Conservation (phyloP, 2,888 invertebrate species). For the Platynereis dumerilii region DNA sequence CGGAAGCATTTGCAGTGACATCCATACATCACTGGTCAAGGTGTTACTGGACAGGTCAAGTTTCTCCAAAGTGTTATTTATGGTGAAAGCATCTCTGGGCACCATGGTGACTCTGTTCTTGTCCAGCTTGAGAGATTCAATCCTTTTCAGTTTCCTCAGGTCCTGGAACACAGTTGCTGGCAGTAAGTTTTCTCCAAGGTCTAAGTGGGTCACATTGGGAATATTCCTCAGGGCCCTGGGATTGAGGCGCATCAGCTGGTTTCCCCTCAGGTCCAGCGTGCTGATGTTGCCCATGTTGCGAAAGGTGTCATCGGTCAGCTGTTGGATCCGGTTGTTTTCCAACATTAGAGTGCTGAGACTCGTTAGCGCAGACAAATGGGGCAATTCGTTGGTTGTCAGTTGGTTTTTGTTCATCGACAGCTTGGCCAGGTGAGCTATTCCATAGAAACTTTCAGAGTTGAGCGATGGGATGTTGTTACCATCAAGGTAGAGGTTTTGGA, state of each 20-base stretch:
- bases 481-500: slow-evolving; percentile 22
- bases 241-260: slow-evolving; percentile 13
- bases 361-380: slow-evolving; percentile 13
- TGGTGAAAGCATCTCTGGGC: neutral
- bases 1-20: slow-evolving; percentile 9
- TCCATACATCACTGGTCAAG: neutral
- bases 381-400: slow-evolving; percentile 14
- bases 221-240: neutral
- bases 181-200: slow-evolving; percentile 26
- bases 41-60: slow-evolving; percentile 18
- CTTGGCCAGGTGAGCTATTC: slow-evolving; percentile 9
- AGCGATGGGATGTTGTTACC: slow-evolving; percentile 19
- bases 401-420: slow-evolving; percentile 25
- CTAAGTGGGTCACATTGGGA: slow-evolving; percentile 25
- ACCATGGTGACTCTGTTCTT: slow-evolving; percentile 9
- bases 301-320: slow-evolving; percentile 15
- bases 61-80: slow-evolving; percentile 10
- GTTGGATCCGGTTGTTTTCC: slow-evolving; percentile 19
- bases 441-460: slow-evolving; percentile 16
- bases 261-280: slow-evolving; percentile 21
- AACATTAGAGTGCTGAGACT: slow-evolving; percentile 19
- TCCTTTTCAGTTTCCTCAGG: slow-evolving; percentile 8
- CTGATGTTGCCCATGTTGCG: slow-evolving; percentile 25
- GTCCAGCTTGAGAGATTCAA: slow-evolving; percentile 19
- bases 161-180: slow-evolving; percentile 5